Evolutionary conservation across 30 jellyfish, hydroid and myxozoan genomes (phyloP).

Genomic region (Chironex yamaguchii): DNA sequence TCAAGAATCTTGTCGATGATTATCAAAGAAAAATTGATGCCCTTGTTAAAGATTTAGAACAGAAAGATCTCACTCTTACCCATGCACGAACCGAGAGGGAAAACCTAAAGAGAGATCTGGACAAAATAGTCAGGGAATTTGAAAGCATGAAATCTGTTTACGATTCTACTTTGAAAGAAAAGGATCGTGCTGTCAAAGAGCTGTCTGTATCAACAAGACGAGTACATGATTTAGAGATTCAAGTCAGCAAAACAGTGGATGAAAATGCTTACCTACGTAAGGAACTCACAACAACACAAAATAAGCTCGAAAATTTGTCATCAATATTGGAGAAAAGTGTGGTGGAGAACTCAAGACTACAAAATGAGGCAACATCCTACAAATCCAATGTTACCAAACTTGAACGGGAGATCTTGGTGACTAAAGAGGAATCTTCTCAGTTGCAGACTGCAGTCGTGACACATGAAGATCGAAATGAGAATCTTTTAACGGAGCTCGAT

Average conservation of each 20-base stretch:
- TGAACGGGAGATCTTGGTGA: slow-evolving; percentile 82
- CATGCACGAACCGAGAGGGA: slow-evolving; percentile 87
- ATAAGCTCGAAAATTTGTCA: slow-evolving; percentile 76
- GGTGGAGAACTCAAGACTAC: slow-evolving; percentile 73
- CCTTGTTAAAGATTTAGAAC: slow-evolving; percentile 77
- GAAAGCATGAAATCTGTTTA: slow-evolving; percentile 75
- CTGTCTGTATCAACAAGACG: slow-evolving; percentile 65
- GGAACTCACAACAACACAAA: slow-evolving; percentile 68
- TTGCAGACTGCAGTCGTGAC: slow-evolving; percentile 16
- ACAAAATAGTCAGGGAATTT: slow-evolving; percentile 73
- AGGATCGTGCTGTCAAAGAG: slow-evolving; percentile 88
- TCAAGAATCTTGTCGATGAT: slow-evolving; percentile 74
- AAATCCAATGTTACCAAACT: slow-evolving; percentile 66
- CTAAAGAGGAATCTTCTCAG: slow-evolving; percentile 80
- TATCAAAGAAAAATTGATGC: slow-evolving; percentile 85
- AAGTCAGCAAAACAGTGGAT: slow-evolving; percentile 84
- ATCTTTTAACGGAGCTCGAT: slow-evolving; percentile 75
- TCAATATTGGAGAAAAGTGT: slow-evolving; percentile 76
- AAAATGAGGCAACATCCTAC: slow-evolving; percentile 74
- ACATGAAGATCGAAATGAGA: slow-evolving; percentile 60
- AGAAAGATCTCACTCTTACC: slow-evolving; percentile 57
- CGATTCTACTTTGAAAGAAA: slow-evolving; percentile 83
- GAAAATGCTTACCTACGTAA: slow-evolving; percentile 73
- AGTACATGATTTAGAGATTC: slow-evolving; percentile 83
- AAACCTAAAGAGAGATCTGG: slow-evolving; percentile 79